A percentile compares a stretch with the other conserved stretches of the same genome.
These are phyloP conservation scores for Cercocebus atys DNA, from an alignment of 2,113 vertebrate species.

Conservation along the genomic window DNA sequence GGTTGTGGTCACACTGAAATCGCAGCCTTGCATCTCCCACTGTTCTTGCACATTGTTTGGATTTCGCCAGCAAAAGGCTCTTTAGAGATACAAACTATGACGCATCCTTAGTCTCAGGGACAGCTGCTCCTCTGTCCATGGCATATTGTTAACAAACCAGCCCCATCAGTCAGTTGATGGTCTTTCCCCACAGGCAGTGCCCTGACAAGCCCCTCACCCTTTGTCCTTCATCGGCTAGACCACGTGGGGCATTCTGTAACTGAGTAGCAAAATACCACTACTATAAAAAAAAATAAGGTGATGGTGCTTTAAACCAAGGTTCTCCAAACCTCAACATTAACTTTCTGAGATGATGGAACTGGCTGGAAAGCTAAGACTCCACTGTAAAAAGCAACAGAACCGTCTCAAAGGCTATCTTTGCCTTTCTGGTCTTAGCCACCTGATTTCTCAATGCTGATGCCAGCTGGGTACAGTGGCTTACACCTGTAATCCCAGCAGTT, in stretches of 20 bases:
- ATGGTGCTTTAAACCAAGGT: background rate
- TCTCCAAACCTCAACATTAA: background rate
- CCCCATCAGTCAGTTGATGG: background rate
- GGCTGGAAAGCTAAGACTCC: background rate
- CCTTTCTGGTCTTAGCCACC: background rate
- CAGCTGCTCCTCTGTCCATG: background rate
- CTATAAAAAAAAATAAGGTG: background rate
- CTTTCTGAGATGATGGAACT: background rate
- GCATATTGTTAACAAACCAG: background rate
- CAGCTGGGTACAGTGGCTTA: background rate
- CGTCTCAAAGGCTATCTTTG: background rate
- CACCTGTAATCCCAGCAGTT: background rate
- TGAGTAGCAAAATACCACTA: background rate
- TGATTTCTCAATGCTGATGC: background rate
- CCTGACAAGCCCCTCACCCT: background rate
- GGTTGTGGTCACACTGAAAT: background rate
- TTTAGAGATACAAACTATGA: background rate
- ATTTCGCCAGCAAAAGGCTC: background rate
- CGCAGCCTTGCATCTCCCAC: background rate
- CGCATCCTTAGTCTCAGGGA: background rate
- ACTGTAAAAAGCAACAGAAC: background rate
- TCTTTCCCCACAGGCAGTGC: background rate
- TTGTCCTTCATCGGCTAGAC: background rate
- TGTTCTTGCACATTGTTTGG: background rate
- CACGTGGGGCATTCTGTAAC: background rate